phyloP scores from a whole-genome alignment of 2,113 vertebrate species.

The Rallus limicola region DNA sequence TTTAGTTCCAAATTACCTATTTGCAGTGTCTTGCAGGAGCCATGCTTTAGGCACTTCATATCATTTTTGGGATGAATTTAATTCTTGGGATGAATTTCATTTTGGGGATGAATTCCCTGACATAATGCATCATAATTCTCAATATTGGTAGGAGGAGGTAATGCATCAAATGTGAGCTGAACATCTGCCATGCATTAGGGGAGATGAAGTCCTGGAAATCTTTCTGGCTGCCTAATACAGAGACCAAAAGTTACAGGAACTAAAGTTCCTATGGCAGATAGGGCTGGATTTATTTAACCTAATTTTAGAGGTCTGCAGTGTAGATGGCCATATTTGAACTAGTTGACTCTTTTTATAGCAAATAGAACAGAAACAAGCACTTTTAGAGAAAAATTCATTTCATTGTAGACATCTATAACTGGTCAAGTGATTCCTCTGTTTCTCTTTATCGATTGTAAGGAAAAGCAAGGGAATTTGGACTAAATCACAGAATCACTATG shows the following conservation, averaged over 20 bases:
- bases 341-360: neutral
- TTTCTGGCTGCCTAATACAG: neutral
- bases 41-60: neutral
- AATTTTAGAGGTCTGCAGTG: neutral
- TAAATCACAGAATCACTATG: neutral
- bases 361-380: neutral
- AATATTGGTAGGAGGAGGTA: neutral
- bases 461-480: neutral
- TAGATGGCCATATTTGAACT: neutral
- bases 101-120: neutral
- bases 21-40: neutral
- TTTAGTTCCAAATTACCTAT: neutral
- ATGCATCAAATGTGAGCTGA: slow-evolving; percentile 35
- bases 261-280: neutral
- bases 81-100: slow-evolving; percentile 14
- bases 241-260: neutral
- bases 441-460: neutral
- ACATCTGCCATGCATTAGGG: neutral
- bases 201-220: neutral
- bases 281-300: neutral
- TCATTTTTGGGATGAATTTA: neutral
- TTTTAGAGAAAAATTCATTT: neutral
- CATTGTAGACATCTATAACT: neutral
- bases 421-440: neutral
- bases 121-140: neutral